Conservation (phyloP, 2,113 vertebrate species). For the Sapayoa aenigma region DNA sequence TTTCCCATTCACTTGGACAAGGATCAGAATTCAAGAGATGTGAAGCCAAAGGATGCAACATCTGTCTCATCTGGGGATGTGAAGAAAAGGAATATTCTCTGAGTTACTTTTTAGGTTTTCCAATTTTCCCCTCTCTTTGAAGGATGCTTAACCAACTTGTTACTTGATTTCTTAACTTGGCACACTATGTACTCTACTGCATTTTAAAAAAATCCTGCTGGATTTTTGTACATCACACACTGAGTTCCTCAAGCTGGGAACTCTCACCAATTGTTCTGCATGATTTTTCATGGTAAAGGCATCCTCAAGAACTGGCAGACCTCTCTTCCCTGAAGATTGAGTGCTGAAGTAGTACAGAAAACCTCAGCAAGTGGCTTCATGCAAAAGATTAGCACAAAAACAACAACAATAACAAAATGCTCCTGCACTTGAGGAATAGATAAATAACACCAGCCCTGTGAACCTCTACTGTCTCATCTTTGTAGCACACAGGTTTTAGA, state of each 20-base stretch:
- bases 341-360: neutral
- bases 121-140: neutral
- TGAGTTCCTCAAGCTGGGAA: neutral
- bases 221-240: neutral
- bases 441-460: neutral
- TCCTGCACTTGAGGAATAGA: neutral
- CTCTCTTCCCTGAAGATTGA: neutral
- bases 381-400: neutral
- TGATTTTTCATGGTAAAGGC: constrained; percentile 17
- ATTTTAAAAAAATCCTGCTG: neutral
- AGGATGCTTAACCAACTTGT: neutral
- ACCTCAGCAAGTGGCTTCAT: neutral
- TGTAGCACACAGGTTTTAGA: neutral
- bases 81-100: constrained; percentile 28
- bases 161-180: constrained; percentile 25
- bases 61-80: constrained; percentile 17
- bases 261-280: neutral
- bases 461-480: neutral
- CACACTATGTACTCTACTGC: neutral
- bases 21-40: constrained; percentile 21
- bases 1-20: constrained; percentile 45
- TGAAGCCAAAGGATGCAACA: constrained; percentile 36
- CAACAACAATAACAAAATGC: neutral
- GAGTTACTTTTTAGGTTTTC: constrained; percentile 16
- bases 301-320: neutral